Evolutionary conservation across 1,140 invertebrate species (phyloP).

Genomic region (Parasteatoda tepidariorum): DNA sequence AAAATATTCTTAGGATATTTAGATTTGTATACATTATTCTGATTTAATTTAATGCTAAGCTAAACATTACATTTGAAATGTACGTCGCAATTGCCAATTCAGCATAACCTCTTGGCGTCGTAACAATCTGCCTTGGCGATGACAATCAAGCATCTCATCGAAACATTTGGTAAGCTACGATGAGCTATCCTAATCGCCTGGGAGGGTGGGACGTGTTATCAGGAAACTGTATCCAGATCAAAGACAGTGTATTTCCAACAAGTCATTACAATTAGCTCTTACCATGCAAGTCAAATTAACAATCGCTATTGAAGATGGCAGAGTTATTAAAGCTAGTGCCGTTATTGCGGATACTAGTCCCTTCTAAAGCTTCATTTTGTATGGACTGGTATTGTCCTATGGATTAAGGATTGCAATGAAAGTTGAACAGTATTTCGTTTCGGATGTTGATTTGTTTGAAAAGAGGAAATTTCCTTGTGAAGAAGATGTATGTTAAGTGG

Average conservation of each 20-base stretch:
- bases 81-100: no score
- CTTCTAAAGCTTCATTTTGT: no score
- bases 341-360: background rate
- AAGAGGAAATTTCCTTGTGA: no score
- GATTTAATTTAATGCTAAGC: no score
- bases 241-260: constrained; percentile 15
- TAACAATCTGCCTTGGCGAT: constrained; percentile 4
- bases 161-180: background rate
- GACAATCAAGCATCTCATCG: background rate
- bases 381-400: background rate
- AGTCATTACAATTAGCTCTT: constrained; percentile 37
- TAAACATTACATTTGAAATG: no score
- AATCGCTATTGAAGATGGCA: background rate
- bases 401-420: background rate
- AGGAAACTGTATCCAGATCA: background rate
- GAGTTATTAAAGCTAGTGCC: background rate
- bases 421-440: background rate
- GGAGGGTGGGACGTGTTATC: background rate
- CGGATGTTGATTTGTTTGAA: no score
- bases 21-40: no score
- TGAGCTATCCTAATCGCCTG: background rate
- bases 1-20: no score
- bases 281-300: constrained; percentile 28
- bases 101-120: background rate
- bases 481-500: no score